These are phyloP conservation scores for Malacoraja senta DNA, from an alignment of 2,797 vertebrate genomes.

Conservation along the genomic window DNA sequence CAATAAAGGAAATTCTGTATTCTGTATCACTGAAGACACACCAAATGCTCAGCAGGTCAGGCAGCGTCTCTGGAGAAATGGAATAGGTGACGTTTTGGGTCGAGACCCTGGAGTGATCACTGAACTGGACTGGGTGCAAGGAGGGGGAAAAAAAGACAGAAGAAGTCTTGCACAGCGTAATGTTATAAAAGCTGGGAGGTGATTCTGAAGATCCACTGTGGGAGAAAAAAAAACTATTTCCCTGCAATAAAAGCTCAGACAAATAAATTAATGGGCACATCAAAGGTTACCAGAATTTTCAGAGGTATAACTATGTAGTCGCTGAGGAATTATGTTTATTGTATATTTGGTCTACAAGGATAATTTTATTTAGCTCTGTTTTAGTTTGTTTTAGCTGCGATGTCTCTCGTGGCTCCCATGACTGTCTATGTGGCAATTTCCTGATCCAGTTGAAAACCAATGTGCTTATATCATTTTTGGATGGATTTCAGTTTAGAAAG, in stretches of 20 bases:
- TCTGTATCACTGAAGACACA: too few relatives aligned
- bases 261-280: not conserved
- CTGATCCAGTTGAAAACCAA: not conserved
- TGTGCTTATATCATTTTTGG: not conserved
- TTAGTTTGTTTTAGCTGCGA: not conserved
- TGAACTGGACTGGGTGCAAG: not conserved
- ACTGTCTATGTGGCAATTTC: not conserved
- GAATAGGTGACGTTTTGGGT: too few relatives aligned
- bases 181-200: not conserved
- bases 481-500: not conserved
- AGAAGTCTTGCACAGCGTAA: not conserved
- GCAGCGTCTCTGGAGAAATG: too few relatives aligned
- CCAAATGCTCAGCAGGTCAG: too few relatives aligned
- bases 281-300: not conserved
- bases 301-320: not conserved
- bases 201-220: too few relatives aligned
- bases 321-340: not conserved
- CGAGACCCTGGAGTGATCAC: not conserved
- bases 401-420: not conserved
- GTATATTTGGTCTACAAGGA: not conserved
- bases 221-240: not conserved
- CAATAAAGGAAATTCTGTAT: too few relatives aligned
- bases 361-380: constrained; percentile 3
- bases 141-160: not conserved
- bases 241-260: not conserved